These are phyloP conservation scores for Coelopa pilipes DNA, from an alignment of 2,888 invertebrate genomes.

Conservation along the genomic window DNA sequence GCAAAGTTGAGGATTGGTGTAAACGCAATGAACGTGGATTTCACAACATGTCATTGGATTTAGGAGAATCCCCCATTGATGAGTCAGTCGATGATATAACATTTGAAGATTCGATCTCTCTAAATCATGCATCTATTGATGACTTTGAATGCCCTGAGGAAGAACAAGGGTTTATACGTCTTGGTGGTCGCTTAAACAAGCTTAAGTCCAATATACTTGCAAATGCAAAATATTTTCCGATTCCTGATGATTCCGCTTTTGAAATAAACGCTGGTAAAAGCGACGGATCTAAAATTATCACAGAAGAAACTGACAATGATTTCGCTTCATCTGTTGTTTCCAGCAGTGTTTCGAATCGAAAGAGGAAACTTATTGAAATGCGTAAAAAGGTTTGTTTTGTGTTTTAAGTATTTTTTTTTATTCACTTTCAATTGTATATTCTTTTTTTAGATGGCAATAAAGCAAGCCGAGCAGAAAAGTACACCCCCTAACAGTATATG, in stretches of 20 bases:
- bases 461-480: neutral
- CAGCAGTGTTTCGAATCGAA: slow-evolving; percentile 24
- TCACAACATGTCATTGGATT: slow-evolving; percentile 2
- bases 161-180: slow-evolving; percentile 41
- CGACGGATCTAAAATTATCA: neutral
- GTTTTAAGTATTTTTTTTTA: neutral
- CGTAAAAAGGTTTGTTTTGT: slow-evolving; percentile 42
- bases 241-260: slow-evolving; percentile 42
- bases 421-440: neutral
- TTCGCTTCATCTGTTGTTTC: neutral
- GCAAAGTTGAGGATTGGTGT: slow-evolving; percentile 54
- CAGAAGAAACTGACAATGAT: no score
- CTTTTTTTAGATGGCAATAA: neutral
- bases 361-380: slow-evolving; percentile 45
- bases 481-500: neutral
- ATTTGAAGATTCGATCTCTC: slow-evolving; percentile 51
- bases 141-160: slow-evolving; percentile 1
- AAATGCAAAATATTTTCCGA: slow-evolving; percentile 41
- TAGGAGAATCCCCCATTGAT: neutral
- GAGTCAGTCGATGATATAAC: slow-evolving; percentile 44
- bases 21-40: slow-evolving; percentile 46
- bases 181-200: slow-evolving; percentile 46
- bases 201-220: slow-evolving; percentile 43
- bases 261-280: slow-evolving; percentile 32
- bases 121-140: slow-evolving; percentile 1